These are phyloP conservation scores for Rhabdophis nuchalis DNA, from an alignment of 2,797 vertebrate genomes.

Conservation along the genomic window DNA sequence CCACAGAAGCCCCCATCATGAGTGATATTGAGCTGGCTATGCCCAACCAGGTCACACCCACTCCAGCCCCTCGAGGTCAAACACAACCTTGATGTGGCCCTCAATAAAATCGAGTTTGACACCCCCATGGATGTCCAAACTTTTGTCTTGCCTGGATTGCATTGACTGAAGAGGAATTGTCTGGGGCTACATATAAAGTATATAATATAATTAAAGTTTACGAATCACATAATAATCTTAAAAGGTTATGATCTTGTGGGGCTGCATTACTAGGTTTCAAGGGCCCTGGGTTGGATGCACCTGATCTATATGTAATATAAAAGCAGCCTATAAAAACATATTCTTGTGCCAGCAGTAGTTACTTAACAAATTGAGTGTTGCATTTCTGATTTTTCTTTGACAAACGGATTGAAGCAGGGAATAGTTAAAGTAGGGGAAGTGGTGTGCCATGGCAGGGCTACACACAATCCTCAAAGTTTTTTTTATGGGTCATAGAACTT, in stretches of 20 bases:
- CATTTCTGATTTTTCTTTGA: neutral
- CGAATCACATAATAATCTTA: neutral
- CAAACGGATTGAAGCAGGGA: neutral
- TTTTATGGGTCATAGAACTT: neutral
- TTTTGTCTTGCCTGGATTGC: too few relatives aligned
- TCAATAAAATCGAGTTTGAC: too few relatives aligned
- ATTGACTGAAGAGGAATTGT: neutral
- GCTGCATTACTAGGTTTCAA: neutral
- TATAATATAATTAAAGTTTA: neutral
- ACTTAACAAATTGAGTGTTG: neutral
- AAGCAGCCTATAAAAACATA: neutral
- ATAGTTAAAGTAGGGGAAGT: neutral
- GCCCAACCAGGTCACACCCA: too few relatives aligned
- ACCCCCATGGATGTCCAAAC: too few relatives aligned
- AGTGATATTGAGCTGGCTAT: too few relatives aligned
- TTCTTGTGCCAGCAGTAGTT: neutral
- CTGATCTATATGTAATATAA: neutral
- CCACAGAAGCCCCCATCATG: too few relatives aligned
- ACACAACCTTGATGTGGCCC: too few relatives aligned
- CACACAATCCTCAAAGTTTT: neutral
- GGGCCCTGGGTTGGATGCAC: neutral
- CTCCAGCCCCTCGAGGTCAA: too few relatives aligned
- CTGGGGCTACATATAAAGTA: neutral
- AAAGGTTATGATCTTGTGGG: neutral
- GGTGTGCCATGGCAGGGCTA: neutral